These are phyloP conservation scores for Cettia cetti DNA, from an alignment of 2,113 vertebrate genomes.

Conservation along the genomic window DNA sequence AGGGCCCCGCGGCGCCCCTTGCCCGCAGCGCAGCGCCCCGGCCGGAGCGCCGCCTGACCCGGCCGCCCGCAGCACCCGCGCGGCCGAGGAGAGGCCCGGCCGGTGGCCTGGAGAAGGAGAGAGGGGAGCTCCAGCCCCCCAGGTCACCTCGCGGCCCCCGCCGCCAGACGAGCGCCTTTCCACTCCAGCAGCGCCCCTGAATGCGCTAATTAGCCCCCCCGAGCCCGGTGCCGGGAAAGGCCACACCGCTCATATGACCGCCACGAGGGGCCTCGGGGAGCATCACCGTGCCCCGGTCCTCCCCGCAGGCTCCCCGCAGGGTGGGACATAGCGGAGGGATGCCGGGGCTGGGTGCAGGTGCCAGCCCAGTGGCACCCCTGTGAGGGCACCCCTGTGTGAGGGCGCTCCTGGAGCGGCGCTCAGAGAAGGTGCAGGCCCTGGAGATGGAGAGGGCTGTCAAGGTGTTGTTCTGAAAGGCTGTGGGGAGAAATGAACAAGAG, in stretches of 20 bases:
- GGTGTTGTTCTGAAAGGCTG: background rate
- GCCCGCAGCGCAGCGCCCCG: background rate
- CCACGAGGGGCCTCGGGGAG: background rate
- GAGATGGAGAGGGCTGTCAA: no score
- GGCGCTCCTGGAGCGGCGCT: background rate
- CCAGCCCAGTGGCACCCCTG: no score
- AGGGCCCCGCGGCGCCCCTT: constrained; percentile 52
- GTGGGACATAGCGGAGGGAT: rapidly evolving
- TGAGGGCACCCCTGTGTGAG: no score
- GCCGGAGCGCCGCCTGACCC: background rate
- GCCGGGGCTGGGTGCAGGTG: no score
- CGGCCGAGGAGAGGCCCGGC: background rate
- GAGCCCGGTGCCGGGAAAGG: background rate
- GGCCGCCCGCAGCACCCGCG: background rate
- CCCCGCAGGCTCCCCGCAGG: background rate
- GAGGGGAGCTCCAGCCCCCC: background rate
- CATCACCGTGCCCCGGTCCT: background rate
- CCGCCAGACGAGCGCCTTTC: constrained; percentile 78
- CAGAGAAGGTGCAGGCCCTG: background rate
- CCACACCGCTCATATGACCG: constrained; percentile 46
- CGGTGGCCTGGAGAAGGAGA: background rate
- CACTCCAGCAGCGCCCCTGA: constrained; percentile 81
- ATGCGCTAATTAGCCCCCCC: constrained; percentile 82
- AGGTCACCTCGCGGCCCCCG: constrained; percentile 66
- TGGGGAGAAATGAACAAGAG: background rate